Evolutionary conservation across 2,888 invertebrate species (phyloP).

Genomic region (Criorhina ranunculi): DNA sequence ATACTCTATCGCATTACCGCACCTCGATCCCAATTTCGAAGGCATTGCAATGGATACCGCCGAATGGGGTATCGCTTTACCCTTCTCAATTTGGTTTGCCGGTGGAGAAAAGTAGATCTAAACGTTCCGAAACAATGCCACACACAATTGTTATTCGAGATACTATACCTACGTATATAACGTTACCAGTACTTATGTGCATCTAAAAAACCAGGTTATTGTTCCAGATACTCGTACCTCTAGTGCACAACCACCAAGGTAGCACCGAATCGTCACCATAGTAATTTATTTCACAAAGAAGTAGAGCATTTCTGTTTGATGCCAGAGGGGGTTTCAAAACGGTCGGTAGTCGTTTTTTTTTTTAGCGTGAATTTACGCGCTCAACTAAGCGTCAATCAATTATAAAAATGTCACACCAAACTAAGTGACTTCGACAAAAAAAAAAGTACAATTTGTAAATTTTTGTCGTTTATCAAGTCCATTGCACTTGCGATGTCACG

Average conservation of each 20-base stretch:
- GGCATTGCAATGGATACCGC: slow-evolving; percentile 33
- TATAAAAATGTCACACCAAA: slow-evolving; percentile 39
- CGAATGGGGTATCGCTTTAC: slow-evolving; percentile 59
- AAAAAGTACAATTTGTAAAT: slow-evolving; percentile 51
- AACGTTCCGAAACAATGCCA: slow-evolving; percentile 33
- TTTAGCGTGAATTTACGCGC: slow-evolving; percentile 34
- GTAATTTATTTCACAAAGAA: neutral
- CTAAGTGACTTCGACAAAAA: slow-evolving; percentile 42
- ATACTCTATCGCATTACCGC: slow-evolving; percentile 40
- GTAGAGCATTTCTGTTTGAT: neutral
- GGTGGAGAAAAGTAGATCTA: neutral
- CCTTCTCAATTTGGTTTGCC: slow-evolving; percentile 8
- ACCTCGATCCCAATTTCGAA: slow-evolving; percentile 54
- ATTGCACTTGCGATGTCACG: slow-evolving; percentile 43
- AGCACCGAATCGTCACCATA: neutral
- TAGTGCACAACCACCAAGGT: neutral
- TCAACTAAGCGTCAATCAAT: slow-evolving; percentile 52
- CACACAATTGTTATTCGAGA: slow-evolving; percentile 58
- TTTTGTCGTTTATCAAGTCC: slow-evolving; percentile 48
- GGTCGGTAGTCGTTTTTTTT: neutral
- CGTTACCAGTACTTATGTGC: no score
- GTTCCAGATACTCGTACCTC: slow-evolving; percentile 48
- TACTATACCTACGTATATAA: no score
- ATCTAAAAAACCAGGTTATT: slow-evolving; percentile 49
- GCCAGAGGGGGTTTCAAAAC: neutral